phyloP scores from a whole-genome alignment of 2,113 vertebrate genomes.

The Hemicordylus capensis region DNA sequence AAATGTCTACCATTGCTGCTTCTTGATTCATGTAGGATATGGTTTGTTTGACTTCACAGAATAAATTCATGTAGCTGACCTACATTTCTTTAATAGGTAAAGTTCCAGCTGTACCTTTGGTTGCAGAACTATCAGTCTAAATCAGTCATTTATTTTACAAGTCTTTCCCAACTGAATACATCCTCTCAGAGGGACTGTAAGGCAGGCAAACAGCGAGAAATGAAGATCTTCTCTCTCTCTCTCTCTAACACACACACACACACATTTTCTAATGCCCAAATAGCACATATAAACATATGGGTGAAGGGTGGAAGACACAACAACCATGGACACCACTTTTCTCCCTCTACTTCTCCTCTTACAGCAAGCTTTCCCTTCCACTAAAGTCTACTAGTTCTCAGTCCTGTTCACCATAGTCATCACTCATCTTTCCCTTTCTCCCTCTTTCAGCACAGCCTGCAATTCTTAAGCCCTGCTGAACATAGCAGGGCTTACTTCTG shows the following conservation, averaged over 20 bases:
- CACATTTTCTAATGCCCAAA: not conserved
- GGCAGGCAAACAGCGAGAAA: not conserved
- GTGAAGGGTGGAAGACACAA: not conserved
- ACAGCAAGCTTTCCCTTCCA: not conserved
- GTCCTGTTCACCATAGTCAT: not conserved
- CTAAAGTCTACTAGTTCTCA: not conserved
- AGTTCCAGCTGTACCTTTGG: conserved; percentile 17
- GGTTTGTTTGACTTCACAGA: conserved; percentile 15
- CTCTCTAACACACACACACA: not conserved
- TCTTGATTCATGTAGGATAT: not conserved
- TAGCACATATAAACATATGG: not conserved
- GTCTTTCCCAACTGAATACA: not conserved
- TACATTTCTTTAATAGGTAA: conserved; percentile 27
- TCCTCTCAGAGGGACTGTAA: not conserved
- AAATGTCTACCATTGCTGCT: conserved; percentile 5
- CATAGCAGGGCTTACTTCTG: too few species aligned
- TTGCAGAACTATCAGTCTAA: not conserved
- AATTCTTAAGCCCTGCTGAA: not conserved
- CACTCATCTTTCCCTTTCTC: too few species aligned
- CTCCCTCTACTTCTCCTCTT: not conserved
- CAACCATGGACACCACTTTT: not conserved
- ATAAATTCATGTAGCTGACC: conserved; percentile 39
- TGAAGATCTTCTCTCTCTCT: conserved; percentile 6
- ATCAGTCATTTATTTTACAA: not conserved
- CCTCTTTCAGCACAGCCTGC: not conserved